Base-by-base conservation (phyloP, 2,888 invertebrate genomes). In the Gibbula magus region DNA sequence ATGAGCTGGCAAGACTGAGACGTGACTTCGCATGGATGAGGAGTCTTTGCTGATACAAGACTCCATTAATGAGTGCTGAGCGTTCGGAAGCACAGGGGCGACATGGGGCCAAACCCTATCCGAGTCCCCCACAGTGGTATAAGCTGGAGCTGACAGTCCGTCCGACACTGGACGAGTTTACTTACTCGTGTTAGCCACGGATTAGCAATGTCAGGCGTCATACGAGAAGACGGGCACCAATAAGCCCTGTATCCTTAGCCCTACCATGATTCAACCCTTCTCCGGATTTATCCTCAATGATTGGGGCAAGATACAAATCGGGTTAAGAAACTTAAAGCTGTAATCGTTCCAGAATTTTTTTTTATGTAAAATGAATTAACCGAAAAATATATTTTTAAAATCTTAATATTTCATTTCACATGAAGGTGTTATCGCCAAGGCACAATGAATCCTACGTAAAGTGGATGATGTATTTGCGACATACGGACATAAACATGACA, bases 1-100 rank as follows among this genome's bases (percentile, higher is more conserved):
- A 81, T 78, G 75, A 78, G 53, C 51, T 75, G 74, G 20, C 39
- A 35, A 53, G 75, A 29, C 75, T 32, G 22, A 78, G 56, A 73
- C 82, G 82, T 82, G 82, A 76, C 80, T 77, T 39, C 25, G 82
- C 82, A 82, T 80, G 54, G 74, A 56, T 54, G 51, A 18, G 29
- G 74, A 35, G 80, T 73, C 75, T 78, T 81, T 66, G 52, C 39
- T 29, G 73, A 52, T 53, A 77, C 81, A 79, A 56, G 70, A 81
- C 73, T 79, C 81, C 74, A 79, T 79, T 81, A 81, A 81, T 79
- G 73, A 75, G 53, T 32, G 53, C 25, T 39, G 67, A 51, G 51
- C 76, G 45, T 51, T 53, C 35, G 13, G 73, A 20, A 54, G 45
- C 77, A 29, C 76, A 56, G 53, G 51, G 39, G 13, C 32, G 54